Base-by-base conservation (phyloP, 2,888 invertebrate genomes). In the Choreutis nemorana region DNA sequence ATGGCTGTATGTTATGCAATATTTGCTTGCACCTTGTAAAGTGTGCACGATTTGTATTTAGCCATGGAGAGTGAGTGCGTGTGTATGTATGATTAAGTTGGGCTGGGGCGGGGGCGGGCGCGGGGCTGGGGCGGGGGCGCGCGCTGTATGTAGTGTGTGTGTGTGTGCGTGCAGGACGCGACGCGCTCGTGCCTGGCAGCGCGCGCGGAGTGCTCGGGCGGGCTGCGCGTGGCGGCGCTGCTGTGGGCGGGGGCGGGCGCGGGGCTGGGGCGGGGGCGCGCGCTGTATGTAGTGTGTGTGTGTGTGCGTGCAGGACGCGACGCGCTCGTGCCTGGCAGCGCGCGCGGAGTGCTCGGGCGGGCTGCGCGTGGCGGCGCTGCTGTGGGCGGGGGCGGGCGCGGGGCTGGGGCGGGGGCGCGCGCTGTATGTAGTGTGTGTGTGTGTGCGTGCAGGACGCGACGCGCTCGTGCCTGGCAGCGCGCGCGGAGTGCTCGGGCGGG, bases 71-170 rank as follows among this genome's bases (percentile, higher is more conserved):
- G n/a, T n/a, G n/a, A n/a, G n/a, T n/a, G n/a, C n/a, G n/a, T n/a
- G n/a, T n/a, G n/a, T n/a, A n/a, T n/a, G n/a, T n/a, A n/a, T n/a
- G n/a, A n/a, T n/a, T n/a, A n/a, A n/a, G n/a, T n/a, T n/a, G 87
- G 89, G 1, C 67, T 90, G 34, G 88, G 90, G 61, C 75, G 91
- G 33, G 68, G 90, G 33, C 65, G 91, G 33, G 63, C 90, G 25
- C 67, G 91, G 31, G 87, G 90, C 1, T 87, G 86, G 10, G 85
- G 37, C 53, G 89, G 45, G 87, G 90, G 25, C 90, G 92, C 57
- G 98, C 98, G 72, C 94, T 63, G 77, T 97, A 28, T 4, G 87
- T 91, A 3, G 87, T 93, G 57, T 97, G 95, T 75, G 96, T 97
- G 77, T 84, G 86, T 66, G 81, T 62, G 57, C 54, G 73, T 26